phyloP scores from a whole-genome alignment of 2,797 vertebrate genomes.

The Mareca strepera region DNA sequence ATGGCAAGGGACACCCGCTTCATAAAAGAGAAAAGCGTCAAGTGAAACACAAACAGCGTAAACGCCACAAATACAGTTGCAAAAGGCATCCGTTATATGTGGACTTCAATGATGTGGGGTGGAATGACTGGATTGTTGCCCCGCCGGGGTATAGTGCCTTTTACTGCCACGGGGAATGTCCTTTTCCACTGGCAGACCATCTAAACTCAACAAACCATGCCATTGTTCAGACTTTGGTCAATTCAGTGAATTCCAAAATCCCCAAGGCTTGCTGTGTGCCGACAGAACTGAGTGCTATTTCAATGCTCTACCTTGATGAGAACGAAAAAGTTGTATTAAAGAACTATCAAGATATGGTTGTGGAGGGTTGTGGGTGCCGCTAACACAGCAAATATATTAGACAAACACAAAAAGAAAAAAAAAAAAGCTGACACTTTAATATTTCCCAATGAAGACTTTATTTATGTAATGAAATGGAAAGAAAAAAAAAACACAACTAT shows the following conservation, averaged over 20 bases:
- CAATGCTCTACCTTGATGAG: conserved; percentile 97
- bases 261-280: conserved; percentile 97
- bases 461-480: conserved; percentile 95
- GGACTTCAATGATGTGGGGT: conserved; percentile 98
- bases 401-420: conserved; percentile 52
- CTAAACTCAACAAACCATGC: conserved; percentile 99
- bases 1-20: conserved; percentile 92
- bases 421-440: conserved; percentile 88
- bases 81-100: conserved; percentile 95
- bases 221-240: conserved; percentile 98
- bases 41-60: conserved; percentile 87
- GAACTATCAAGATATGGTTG: conserved; percentile 99
- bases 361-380: conserved; percentile 98
- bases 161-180: conserved; percentile 98
- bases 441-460: conserved; percentile 99
- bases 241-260: conserved; percentile 98
- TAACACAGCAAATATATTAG: conserved; percentile 81
- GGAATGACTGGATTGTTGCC: conserved; percentile 99
- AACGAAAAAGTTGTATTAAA: conserved; percentile 98
- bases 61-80: conserved; percentile 93
- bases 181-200: conserved; percentile 96
- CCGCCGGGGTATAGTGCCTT: conserved; percentile 97
- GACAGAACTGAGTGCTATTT: conserved; percentile 97
- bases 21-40: conserved; percentile 94
- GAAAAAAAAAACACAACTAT: conserved; percentile 90